Conservation (phyloP, 2,113 vertebrate species). For the Oncorhynchus keta region DNA sequence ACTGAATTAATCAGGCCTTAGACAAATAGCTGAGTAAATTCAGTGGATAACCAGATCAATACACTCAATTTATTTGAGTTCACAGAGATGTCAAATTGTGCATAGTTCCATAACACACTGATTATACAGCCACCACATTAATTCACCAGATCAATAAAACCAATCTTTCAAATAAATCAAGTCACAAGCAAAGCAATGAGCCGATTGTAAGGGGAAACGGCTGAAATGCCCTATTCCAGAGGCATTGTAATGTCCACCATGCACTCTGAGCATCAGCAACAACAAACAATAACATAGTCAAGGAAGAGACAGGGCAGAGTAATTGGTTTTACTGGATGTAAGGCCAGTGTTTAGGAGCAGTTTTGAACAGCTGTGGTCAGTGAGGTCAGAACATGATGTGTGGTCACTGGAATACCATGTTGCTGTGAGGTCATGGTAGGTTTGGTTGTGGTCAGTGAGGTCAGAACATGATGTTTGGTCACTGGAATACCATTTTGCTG, state of each 20-base stretch:
- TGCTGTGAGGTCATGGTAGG: constrained; percentile 27
- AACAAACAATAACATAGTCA: not conserved
- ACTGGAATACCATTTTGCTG: too few species aligned
- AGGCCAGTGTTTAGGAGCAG: constrained; percentile 18
- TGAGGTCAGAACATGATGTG: constrained; percentile 5
- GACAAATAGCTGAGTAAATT: constrained; percentile 77
- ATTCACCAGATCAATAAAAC: constrained; percentile 76
- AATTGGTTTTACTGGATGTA: not conserved
- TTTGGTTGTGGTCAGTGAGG: too few species aligned
- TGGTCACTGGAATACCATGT: not conserved
- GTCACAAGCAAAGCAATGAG: constrained; percentile 57
- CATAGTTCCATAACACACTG: constrained; percentile 67
- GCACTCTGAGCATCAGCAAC: constrained; percentile 6
- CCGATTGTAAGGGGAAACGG: constrained; percentile 59
- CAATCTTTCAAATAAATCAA: constrained; percentile 77
- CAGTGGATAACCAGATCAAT: constrained; percentile 73
- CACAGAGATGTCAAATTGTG: constrained; percentile 72
- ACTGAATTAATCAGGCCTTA: constrained; percentile 70
- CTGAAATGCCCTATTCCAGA: constrained; percentile 51
- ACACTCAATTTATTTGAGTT: constrained; percentile 73
- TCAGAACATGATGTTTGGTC: too few species aligned
- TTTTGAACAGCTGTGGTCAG: constrained; percentile 53
- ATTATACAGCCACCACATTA: constrained; percentile 74
- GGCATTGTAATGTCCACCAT: constrained; percentile 65
- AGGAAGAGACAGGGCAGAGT: not conserved